A percentile compares a stretch with the other conserved stretches of the same genome.
phyloP scores from a whole-genome alignment of 2,797 vertebrate genomes.

The Sebastes melanostomus region DNA sequence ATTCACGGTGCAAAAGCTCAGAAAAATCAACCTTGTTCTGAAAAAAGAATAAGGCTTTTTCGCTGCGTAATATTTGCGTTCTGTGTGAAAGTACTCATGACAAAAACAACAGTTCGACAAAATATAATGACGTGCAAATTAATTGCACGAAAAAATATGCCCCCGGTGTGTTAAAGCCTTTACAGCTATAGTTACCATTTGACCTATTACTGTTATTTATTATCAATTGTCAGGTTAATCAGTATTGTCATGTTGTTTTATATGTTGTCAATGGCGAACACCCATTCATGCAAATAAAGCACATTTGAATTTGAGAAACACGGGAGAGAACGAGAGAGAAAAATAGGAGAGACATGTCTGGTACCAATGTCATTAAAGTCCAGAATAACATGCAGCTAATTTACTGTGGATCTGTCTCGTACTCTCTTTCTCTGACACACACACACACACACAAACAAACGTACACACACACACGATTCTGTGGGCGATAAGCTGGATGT shows the following conservation, averaged over 20 bases:
- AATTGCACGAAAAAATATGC: too few species aligned
- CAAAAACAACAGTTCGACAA: too few species aligned
- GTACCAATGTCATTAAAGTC: conserved; percentile 43
- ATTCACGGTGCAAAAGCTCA: too few species aligned
- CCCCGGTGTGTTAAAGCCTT: too few species aligned
- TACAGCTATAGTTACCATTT: not conserved
- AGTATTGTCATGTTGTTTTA: not conserved
- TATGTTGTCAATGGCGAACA: not conserved
- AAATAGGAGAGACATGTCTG: not conserved
- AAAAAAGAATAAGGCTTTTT: too few species aligned
- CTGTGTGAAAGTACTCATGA: too few species aligned
- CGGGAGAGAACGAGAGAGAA: not conserved
- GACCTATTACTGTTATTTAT: not conserved
- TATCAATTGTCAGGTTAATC: not conserved
- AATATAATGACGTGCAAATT: too few species aligned
- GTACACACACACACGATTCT: conserved; percentile 37
- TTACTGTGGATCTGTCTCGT: conserved; percentile 46
- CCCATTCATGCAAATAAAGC: not conserved
- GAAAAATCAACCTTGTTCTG: rapidly evolving
- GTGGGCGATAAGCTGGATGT: conserved; percentile 75
- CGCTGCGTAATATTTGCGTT: too few species aligned
- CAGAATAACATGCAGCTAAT: conserved; percentile 59
- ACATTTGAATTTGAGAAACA: not conserved
- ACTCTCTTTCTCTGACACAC: conserved; percentile 1
- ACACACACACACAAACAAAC: not conserved